Conservation (phyloP, 2,113 vertebrate species). For the Corythaeola cristata region DNA sequence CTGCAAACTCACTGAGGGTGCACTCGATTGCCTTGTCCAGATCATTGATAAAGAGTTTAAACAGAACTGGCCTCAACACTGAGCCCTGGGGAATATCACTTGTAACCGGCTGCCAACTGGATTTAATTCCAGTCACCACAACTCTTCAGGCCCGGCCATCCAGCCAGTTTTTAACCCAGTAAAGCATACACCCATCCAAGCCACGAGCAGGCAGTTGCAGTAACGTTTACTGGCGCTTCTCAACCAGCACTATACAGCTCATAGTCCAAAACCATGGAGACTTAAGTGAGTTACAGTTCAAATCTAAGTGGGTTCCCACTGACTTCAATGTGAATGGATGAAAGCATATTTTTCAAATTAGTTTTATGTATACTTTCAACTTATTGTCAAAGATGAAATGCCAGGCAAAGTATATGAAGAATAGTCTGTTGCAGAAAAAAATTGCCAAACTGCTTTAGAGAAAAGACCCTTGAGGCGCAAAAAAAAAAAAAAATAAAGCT, state of each 20-base stretch:
- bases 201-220: not conserved
- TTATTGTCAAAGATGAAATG: not conserved
- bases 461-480: not conserved
- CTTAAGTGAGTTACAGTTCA: not conserved
- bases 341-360: not conserved
- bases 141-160: not conserved
- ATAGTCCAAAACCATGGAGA: not conserved
- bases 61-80: not conserved
- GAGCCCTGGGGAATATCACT: not conserved
- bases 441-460: not conserved
- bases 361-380: not conserved
- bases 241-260: not conserved
- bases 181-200: fast-evolving
- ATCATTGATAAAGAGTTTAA: too few relatives aligned
- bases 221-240: fast-evolving
- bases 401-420: not conserved
- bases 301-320: not conserved
- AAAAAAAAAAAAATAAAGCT: not conserved
- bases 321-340: not conserved
- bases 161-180: not conserved
- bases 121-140: too few relatives aligned
- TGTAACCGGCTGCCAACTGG: not conserved
- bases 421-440: not conserved
- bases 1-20: too few relatives aligned
- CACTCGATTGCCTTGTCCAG: not conserved